Evolutionary conservation across 2,797 vertebrate genomes (phyloP), one percentile per base, ranked within the genome.

Genomic region (Lateolabrax maculatus): DNA sequence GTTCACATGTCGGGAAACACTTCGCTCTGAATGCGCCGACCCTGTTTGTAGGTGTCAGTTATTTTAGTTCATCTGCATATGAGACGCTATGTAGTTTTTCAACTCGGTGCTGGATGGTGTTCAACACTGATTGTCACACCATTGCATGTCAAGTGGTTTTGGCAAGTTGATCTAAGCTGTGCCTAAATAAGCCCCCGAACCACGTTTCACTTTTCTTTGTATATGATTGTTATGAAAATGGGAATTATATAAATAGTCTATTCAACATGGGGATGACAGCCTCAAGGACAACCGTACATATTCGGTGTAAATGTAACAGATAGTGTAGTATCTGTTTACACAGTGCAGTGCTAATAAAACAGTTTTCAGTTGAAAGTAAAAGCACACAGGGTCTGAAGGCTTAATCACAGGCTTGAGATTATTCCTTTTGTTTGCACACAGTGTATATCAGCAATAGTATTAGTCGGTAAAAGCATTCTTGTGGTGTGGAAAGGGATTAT

Each of bases 381-480:
- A 61, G 44, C 39, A 36, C 6, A 0, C 55, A 1, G 21, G 7
- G 49, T 84, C 62, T 81, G 73, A 85, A 21, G 71, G 84, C 79
- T 90, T 85, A 77, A 77, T 84, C n/a, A 12, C 75, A 69, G 12
- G 53, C 68, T 67, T 1, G 44, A 61, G 76, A 81, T 86, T 70
- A 84, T 52, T 68, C 37, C 64, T 65, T 71, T 87, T 92, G 92
- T 93, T 92, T 93, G 81, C 84, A 82, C 79, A 87, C 70, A 80
- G 56, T 70, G 76, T 41, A 62, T 66, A 79, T 72, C 57, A 57
- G 79, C 53, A 44, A 80, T 77, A 75, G 81, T 72, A 84, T 84
- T 66, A 86, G 79, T 71, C 74, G 75, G 70, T 74, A 73, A 87
- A 4, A 44, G 62, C 62, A 25, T 80, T 81, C 66, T 80, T 69